These are phyloP conservation scores for Vidua chalybeata DNA, from an alignment of 2,113 vertebrate species.

Conservation along the genomic window DNA sequence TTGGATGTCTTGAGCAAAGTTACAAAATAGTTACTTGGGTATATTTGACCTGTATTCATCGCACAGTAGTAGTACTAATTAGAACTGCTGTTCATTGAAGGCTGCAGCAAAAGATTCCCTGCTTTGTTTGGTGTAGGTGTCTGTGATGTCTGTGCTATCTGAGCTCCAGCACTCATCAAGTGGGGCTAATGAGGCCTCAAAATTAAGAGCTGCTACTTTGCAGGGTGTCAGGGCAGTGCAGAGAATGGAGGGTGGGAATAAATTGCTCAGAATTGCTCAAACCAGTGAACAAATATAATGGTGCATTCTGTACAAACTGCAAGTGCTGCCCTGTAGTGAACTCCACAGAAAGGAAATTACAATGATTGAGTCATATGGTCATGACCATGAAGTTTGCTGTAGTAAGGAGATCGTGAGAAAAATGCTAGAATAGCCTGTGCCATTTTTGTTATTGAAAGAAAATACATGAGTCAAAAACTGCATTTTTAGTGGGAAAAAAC, in stretches of 20 bases:
- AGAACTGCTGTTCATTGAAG: background rate
- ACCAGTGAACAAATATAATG: slow-evolving; percentile 1
- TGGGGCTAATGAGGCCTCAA: slow-evolving; percentile 2
- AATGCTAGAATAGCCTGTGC: background rate
- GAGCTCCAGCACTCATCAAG: background rate
- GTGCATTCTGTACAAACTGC: background rate
- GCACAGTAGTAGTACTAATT: background rate
- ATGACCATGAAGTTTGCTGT: background rate
- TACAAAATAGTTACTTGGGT: background rate
- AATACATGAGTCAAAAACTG: background rate
- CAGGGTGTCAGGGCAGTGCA: background rate
- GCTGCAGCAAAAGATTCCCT: background rate
- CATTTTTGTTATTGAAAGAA: background rate
- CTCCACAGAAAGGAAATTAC: slow-evolving; percentile 13
- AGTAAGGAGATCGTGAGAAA: background rate
- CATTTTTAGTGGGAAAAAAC: background rate
- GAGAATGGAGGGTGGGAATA: background rate
- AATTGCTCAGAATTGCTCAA: slow-evolving; percentile 16
- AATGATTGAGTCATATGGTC: background rate
- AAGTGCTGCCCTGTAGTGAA: background rate
- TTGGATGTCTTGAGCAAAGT: background rate
- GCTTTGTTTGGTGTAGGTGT: background rate
- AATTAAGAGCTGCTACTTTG: slow-evolving; percentile 1
- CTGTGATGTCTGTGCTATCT: background rate
- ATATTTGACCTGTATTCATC: background rate